Evolutionary conservation across 2,113 vertebrate genomes (phyloP), one percentile per base, ranked within the genome.

Genomic region (Thalassoma bifasciatum): DNA sequence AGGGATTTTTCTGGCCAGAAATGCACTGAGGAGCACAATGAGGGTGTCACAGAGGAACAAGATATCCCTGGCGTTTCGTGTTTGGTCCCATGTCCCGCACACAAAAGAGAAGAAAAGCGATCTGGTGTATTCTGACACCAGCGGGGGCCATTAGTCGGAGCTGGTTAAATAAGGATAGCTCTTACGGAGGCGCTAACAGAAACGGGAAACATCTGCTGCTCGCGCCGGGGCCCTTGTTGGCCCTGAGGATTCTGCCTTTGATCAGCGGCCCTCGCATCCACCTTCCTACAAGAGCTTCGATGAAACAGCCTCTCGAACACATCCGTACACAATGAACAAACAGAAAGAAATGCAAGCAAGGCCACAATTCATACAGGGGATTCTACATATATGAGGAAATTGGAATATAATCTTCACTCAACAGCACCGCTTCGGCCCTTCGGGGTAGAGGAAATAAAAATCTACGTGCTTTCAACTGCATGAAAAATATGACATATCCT

Each of bases 151-250:
- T 90, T 92, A 89, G 77, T 68, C 34, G 19, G 62, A 58, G 67
- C 60, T 40, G 61, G 68, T 90, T 90, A 91, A 92, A 91, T 90
- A 88, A 90, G 78, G 84, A 87, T 76, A 84, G 77, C 49, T 58
- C 63, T 71, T 77, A 82, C 81, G 19, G 62, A 77, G 79, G 66
- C 40, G 68, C 70, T 75, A 78, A 84, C 77, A 77, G 79, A 86
- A 66, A 86, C 3, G 74, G 77, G 75, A 82, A 83, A 89, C 90
- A 92, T 89, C 89, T 90, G 89, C 85, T 71, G 72, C 74, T 77
- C 17, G 16, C 22, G 40, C 84, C 4, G 77, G 73, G 84, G 68
- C 59, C 82, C 69, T 77, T 3, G 47, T 52, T 67, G 79, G 86
- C 78, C 85, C 74, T 1, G 22, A 83, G 75, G 88, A 86, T 22